phyloP scores from a whole-genome alignment of 2,888 invertebrate genomes.

The Choreutis nemorana region DNA sequence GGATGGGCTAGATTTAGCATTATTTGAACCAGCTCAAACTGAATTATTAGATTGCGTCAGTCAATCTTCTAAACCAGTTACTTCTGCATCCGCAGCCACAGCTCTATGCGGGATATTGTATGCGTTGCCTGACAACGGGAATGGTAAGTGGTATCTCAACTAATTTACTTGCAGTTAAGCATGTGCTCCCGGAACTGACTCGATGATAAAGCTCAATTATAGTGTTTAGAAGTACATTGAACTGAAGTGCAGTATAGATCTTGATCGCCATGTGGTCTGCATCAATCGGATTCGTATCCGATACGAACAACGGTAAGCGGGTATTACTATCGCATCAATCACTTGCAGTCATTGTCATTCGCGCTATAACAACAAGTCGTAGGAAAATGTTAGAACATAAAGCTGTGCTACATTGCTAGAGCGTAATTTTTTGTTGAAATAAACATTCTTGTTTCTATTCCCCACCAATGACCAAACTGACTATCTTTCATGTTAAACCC shows the following conservation, averaged over 20 bases:
- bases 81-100: slow-evolving; percentile 23
- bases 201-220: slow-evolving; percentile 36
- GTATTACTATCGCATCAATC: slow-evolving; percentile 59
- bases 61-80: slow-evolving; percentile 19
- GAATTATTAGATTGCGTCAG: slow-evolving; percentile 28
- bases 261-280: slow-evolving; percentile 29
- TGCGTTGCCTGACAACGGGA: slow-evolving; percentile 33
- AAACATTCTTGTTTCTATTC: no score
- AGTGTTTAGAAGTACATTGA: slow-evolving; percentile 36
- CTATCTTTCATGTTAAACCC: no score
- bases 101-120: slow-evolving; percentile 50
- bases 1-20: slow-evolving; percentile 72
- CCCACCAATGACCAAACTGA: no score
- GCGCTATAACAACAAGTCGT: slow-evolving; percentile 30
- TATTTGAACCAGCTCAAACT: slow-evolving; percentile 69
- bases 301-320: slow-evolving; percentile 57
- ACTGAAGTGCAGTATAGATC: slow-evolving; percentile 20
- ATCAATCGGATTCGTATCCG: slow-evolving; percentile 44
- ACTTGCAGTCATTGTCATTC: slow-evolving; percentile 46
- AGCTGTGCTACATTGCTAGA: no score
- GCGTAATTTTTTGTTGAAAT: no score
- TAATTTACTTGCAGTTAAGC: slow-evolving; percentile 27
- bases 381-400: no score
- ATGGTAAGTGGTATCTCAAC: slow-evolving; percentile 36
- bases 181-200: slow-evolving; percentile 26